Conservation (phyloP, 1,140 invertebrate species). For the Drosophila littoralis region DNA sequence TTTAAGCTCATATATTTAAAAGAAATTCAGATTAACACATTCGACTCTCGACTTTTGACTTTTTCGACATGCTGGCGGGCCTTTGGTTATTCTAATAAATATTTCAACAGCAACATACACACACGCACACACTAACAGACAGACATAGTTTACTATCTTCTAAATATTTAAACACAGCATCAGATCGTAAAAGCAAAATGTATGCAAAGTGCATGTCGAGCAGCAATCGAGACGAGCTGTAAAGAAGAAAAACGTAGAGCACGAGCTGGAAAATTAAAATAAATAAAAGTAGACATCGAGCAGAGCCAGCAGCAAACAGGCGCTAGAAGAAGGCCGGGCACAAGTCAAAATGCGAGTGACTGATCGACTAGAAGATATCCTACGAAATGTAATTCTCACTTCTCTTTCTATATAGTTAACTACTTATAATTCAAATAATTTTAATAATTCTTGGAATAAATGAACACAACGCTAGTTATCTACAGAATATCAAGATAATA, state of each 20-base stretch:
- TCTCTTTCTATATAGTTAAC: neutral
- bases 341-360: neutral
- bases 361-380: neutral
- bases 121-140: constrained; percentile 35
- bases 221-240: constrained; percentile 74
- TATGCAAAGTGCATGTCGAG: constrained; percentile 81
- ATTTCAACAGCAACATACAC: constrained; percentile 54
- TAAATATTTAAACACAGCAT: constrained; percentile 78
- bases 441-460: too few relatives aligned
- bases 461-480: too few relatives aligned
- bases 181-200: constrained; percentile 79
- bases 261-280: constrained; percentile 64
- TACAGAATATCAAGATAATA: too few relatives aligned
- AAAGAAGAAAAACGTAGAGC: constrained; percentile 56
- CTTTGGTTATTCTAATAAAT: constrained; percentile 78
- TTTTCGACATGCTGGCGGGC: constrained; percentile 31
- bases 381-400: neutral
- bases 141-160: constrained; percentile 76
- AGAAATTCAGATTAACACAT: neutral
- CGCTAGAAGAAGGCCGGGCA: constrained; percentile 1
- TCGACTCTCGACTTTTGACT: neutral
- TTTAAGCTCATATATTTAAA: neutral
- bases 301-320: constrained; percentile 11
- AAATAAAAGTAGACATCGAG: constrained; percentile 65
- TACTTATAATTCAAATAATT: too few relatives aligned